A percentile compares a stretch with the other conserved stretches of the same genome.
phyloP scores from a whole-genome alignment of 2,113 vertebrate species.

The Dendrocopos noguchii region DNA sequence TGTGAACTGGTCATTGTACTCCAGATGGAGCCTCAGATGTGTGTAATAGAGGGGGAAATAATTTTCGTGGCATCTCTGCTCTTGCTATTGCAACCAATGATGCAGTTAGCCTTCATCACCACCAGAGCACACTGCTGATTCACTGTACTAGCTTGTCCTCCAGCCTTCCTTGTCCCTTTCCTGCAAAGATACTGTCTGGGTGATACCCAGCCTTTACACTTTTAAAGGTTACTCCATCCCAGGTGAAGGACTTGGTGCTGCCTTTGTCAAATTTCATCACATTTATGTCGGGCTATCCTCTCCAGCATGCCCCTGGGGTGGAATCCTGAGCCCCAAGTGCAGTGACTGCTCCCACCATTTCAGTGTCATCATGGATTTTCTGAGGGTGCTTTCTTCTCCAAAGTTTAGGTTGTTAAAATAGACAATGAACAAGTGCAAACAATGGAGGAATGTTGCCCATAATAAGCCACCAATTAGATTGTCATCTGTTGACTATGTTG shows the following conservation, averaged over 20 bases:
- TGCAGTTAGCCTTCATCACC: not conserved
- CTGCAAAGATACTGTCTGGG: not conserved
- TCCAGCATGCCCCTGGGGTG: not conserved
- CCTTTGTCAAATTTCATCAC: not conserved
- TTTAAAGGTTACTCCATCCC: not conserved
- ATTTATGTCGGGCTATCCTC: not conserved
- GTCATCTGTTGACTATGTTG: not conserved
- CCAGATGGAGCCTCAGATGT: not conserved
- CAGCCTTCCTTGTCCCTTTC: not conserved
- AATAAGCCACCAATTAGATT: not conserved
- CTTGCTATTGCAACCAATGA: not conserved
- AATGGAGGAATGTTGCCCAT: rapidly evolving
- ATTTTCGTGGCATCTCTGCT: not conserved
- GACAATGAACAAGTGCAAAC: not conserved
- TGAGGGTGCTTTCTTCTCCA: not conserved
- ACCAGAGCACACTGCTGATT: not conserved
- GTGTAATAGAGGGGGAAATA: not conserved
- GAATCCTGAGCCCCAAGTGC: not conserved
- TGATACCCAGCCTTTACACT: not conserved
- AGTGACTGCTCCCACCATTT: not conserved
- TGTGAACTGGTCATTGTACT: not conserved
- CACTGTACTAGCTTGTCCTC: not conserved
- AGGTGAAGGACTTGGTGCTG: not conserved
- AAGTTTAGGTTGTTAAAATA: not conserved
- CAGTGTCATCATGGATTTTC: not conserved